Evolutionary conservation across 2,888 invertebrate species (phyloP), one percentile per base, ranked within the genome.

Genomic region (Panzeria rudis): DNA sequence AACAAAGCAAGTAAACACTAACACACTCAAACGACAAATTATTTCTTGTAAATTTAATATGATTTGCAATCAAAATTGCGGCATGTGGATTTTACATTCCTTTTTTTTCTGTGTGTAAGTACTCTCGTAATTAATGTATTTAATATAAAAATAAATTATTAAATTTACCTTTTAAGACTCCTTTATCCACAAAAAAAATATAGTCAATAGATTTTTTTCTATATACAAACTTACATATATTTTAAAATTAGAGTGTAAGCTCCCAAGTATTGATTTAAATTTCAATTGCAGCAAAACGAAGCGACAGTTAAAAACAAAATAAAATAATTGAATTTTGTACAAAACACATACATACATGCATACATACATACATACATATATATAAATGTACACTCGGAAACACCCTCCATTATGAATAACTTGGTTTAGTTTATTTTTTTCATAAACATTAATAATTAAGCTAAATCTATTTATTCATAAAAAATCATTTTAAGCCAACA

Each of bases 391-490:
- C 6, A 47, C 47, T 47, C 47, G n/a, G 5, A 54, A 13, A 15
- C 23, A 72, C 71, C 23, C 15, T 44, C 20, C 20, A 54, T 84
- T 91, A 91, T 91, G 91, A 90, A 89, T 89, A 88, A 89, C 91
- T 91, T 91, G 91, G 90, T 91, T 90, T 89, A 87, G 90, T 87
- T 89, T 91, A 89, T 73, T 50, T 52, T 8, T 52, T 13, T 8
- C 25, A 2, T 7, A 38, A 25, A 20, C 54, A 5, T 50, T 25
- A 25, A 38, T 17, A 75, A 61, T 68, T 87, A 88, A 88, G 89
- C 89, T 91, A 88, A 90, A 91, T 91, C 91, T 91, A 91, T 89
- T 87, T 88, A 88, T 87, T 87, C 88, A 88, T 88, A n/a, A 59
- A 87, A 86, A 83, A 61, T 69, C 82, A 79, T 75, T 86, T 29